A percentile compares a stretch with the other conserved stretches of the same genome.
Evolutionary conservation across 2,797 vertebrate species (phyloP).

Genomic region (Thaleichthys pacificus): DNA sequence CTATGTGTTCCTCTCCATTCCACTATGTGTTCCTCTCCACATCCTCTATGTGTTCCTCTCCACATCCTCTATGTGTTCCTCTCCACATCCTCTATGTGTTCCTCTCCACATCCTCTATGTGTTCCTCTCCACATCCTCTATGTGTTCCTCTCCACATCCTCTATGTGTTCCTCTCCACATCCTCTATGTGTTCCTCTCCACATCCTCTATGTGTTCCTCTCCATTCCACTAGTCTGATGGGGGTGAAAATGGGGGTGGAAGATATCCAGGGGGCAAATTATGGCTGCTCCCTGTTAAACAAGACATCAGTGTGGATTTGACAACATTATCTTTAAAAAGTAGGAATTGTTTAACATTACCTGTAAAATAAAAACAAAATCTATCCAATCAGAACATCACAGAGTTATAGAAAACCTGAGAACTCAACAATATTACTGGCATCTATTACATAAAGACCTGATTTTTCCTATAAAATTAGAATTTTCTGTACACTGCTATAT

Average conservation of each 20-base stretch:
- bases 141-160: no score
- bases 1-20: no score
- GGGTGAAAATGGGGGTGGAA: conserved; percentile 55
- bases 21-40: no score
- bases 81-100: conserved; percentile 30
- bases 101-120: conserved; percentile 27
- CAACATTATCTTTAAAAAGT: conserved; percentile 70
- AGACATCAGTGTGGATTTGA: conserved; percentile 72
- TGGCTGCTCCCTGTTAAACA: conserved; percentile 60
- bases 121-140: no score
- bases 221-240: conserved; percentile 53
- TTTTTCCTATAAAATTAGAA: conserved; percentile 84
- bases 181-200: conserved; percentile 33
- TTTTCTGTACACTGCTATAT: conserved; percentile 85
- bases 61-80: conserved; percentile 30
- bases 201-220: conserved; percentile 37
- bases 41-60: conserved; percentile 32
- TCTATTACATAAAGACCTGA: conserved; percentile 85
- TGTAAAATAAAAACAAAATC: conserved; percentile 70
- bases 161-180: no score
- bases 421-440: conserved; percentile 81
- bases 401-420: conserved; percentile 85
- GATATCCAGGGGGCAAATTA: conserved; percentile 59
- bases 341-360: conserved; percentile 62
- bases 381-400: conserved; percentile 75